Evolutionary conservation across 2,888 invertebrate genomes (phyloP), one percentile per base, ranked within the genome.

Genomic region (Liposcelis brunnea): DNA sequence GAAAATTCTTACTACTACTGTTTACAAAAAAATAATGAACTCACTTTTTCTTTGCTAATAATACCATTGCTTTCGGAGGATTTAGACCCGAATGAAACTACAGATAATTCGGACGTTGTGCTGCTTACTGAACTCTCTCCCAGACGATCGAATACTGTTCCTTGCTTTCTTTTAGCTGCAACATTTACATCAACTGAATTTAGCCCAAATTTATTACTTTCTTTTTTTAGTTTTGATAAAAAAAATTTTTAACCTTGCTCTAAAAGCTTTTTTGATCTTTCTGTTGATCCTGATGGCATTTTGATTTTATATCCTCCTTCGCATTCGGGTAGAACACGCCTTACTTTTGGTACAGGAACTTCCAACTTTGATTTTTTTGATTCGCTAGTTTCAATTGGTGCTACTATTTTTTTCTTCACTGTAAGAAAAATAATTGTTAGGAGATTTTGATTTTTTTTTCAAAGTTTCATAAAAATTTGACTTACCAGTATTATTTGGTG

Each of bases 221-320:
- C n/a, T n/a, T n/a, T n/a, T n/a, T n/a, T n/a, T n/a, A 10, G 7
- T 15, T 35, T 16, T 15, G 4, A 35, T 6, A 6, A 14, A 10
- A 14, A 15, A 7, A 5, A 14, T 35, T 32, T 61, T 56, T 48
- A 63, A 64, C 6, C 61, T 26, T 26, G 26, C 26, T 26, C 63
- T 16, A 64, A 48, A 32, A 69, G 64, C 51, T 67, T 62, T 51
- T 66, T 66, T 51, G 69, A 69, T 43, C 66, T 62, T 32, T 64
- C 62, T 1, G 69, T 71, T 6, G 62, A 65, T 1, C 71, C 71
- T 4, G 61, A 55, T 1, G 72, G 72, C 55, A 71, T 59, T 47
- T 63, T 70, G 1, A 72, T 66, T 54, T 67, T 71, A 55, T 71
- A 72, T 47, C 63, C 61, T 7, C 70, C 72, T 53, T 72, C 72